A percentile compares a stretch with the other conserved stretches of the same genome.
These are phyloP conservation scores for Bellardia pandia DNA, from an alignment of 2,888 invertebrate genomes.

Conservation along the genomic window DNA sequence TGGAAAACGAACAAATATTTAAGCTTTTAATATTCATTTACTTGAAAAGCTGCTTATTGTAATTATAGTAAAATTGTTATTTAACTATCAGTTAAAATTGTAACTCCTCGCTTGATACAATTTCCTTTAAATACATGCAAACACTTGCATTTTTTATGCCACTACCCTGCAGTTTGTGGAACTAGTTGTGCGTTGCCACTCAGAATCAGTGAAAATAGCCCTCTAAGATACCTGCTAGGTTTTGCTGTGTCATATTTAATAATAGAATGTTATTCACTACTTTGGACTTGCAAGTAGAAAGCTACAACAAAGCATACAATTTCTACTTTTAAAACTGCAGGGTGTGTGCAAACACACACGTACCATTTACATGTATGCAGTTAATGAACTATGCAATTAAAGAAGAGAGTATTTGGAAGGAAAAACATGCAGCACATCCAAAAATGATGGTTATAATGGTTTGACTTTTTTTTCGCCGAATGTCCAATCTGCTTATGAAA, in stretches of 20 bases:
- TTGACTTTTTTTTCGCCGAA: not conserved
- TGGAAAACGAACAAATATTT: slow-evolving; percentile 10
- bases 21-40: slow-evolving; percentile 27
- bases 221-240: too few species aligned
- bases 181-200: too few species aligned
- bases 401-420: not conserved
- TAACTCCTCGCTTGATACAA: slow-evolving; percentile 21
- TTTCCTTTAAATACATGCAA: not conserved
- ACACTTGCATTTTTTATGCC: not conserved
- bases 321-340: too few species aligned
- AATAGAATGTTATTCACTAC: too few species aligned
- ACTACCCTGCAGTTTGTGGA: too few species aligned
- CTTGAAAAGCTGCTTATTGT: slow-evolving; percentile 38
- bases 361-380: not conserved
- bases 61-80: slow-evolving; percentile 31
- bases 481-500: slow-evolving; percentile 22
- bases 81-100: slow-evolving; percentile 37
- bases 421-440: not conserved
- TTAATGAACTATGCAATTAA: slow-evolving; percentile 7
- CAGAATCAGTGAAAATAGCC: too few species aligned
- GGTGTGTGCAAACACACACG: not conserved
- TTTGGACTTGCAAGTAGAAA: too few species aligned
- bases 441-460: not conserved
- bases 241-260: too few species aligned
- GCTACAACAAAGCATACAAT: too few species aligned